Evolutionary conservation across 1,140 invertebrate species (phyloP), one percentile per base, ranked within the genome.

Genomic region (Euura saliciscinereae): DNA sequence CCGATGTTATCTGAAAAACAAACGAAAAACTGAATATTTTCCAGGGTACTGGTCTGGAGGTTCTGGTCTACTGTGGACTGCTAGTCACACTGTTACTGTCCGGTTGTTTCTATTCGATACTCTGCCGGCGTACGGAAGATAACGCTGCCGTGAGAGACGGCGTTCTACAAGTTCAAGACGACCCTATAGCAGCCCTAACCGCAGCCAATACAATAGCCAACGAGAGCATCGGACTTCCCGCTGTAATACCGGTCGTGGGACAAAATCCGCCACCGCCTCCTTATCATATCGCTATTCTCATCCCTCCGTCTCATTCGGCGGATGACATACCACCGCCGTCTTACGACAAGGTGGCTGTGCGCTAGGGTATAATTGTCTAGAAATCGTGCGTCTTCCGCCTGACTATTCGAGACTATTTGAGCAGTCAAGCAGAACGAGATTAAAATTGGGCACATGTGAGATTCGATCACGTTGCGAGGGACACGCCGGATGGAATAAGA

Each of bases 241-340:
- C 75, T 85, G 91, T 68, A 87, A 89, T 2, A 77, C 90, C 69
- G 90, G 89, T 75, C 83, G 88, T 77, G 75, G 2, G 75, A 45
- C 82, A 76, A 44, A 75, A 80, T 74, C 78, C 71, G 44, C 87
- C 89, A 28, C 91, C 91, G 13, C 91, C 92, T 6, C 92, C 92
- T 4, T 92, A 92, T 86, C 91, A 92, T 81, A 91, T 92, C 83
- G 91, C 92, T 6, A 90, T 92, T 69, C 85, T 92, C 68, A 89
- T 92, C 77, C 91, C 91, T 8, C 87, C 88, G 66, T 84, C 87
- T 42, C 76, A 83, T 73, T 74, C 80, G 4, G 77, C 85, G 51
- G 82, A 88, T 10, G 89, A 90, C 76, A 88, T 89, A 7, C 91
- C 91, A 3, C 91, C 91, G n/a, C 91, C 91, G 44, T 90, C 91